A percentile compares a stretch with the other conserved stretches of the same genome.
These are phyloP conservation scores for Lepidurus packardi DNA, from an alignment of 1,140 invertebrate genomes.

Conservation along the genomic window DNA sequence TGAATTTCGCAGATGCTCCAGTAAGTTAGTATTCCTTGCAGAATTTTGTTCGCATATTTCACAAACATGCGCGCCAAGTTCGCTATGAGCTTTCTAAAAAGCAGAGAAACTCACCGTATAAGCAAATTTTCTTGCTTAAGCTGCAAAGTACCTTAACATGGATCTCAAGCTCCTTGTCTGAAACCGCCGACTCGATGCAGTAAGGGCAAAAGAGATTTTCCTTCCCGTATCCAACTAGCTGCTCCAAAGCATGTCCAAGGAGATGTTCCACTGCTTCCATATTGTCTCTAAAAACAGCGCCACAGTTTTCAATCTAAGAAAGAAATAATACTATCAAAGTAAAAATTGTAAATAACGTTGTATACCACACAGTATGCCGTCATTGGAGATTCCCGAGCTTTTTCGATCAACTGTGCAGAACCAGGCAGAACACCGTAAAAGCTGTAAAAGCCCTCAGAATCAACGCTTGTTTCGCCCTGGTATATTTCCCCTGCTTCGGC, in stretches of 20 bases:
- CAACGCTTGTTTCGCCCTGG: neutral
- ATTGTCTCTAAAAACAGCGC: neutral
- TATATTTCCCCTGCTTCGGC: neutral
- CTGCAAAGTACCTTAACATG: conserved; percentile 41
- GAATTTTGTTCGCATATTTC: neutral
- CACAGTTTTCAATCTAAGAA: neutral
- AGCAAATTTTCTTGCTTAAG: neutral
- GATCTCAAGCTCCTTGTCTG: neutral
- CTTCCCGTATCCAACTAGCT: conserved; percentile 28
- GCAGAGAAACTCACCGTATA: neutral
- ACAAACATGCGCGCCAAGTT: neutral
- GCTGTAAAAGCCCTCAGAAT: neutral
- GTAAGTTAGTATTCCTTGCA: neutral
- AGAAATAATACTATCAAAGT: neutral
- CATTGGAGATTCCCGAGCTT: neutral
- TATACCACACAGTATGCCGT: neutral
- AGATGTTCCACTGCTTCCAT: neutral
- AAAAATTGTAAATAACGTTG: neutral
- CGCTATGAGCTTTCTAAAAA: neutral
- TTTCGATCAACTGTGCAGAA: neutral
- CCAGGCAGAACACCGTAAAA: neutral
- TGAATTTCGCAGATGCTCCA: conserved; percentile 63
- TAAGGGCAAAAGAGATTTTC: conserved; percentile 30
- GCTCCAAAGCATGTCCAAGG: neutral
- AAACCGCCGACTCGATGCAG: neutral